A percentile compares a stretch with the other conserved stretches of the same genome.
Evolutionary conservation across 2,797 vertebrate species (phyloP).

Genomic region (Eurystomus glaucurus): DNA sequence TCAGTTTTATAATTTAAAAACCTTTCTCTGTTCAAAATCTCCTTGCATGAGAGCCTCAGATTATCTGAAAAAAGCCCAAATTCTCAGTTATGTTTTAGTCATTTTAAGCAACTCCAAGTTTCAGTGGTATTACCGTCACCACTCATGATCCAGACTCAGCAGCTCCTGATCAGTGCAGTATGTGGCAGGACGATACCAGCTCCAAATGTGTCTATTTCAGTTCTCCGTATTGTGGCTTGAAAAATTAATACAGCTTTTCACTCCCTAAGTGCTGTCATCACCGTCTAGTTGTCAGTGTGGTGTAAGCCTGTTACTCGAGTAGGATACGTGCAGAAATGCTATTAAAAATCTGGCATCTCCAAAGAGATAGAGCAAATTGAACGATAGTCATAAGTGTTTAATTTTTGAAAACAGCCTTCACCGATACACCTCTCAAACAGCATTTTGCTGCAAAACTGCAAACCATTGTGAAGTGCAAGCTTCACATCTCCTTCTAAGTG

Average conservation of each 20-base stretch:
- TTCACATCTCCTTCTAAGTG: background rate
- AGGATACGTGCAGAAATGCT: background rate
- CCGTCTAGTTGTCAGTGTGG: background rate
- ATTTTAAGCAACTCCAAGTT: background rate
- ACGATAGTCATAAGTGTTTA: background rate
- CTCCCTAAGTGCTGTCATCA: background rate
- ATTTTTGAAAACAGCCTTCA: background rate
- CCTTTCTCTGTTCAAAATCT: background rate
- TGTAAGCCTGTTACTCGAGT: background rate
- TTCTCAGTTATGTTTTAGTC: background rate
- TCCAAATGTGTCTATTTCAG: background rate
- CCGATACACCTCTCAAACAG: background rate
- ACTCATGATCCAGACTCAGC: background rate
- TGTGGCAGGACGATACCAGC: background rate
- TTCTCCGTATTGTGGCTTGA: background rate
- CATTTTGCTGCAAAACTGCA: background rate
- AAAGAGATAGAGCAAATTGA: background rate
- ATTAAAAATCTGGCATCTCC: conserved; percentile 6
- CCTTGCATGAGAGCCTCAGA: background rate
- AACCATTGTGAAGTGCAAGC: background rate
- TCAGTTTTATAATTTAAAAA: background rate
- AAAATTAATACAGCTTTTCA: background rate
- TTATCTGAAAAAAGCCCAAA: background rate
- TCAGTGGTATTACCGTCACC: background rate
- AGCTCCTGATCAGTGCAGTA: background rate